A percentile compares a stretch with the other conserved stretches of the same genome.
Conservation (phyloP, 2,113 vertebrate species). For the Mus spicilegus region DNA sequence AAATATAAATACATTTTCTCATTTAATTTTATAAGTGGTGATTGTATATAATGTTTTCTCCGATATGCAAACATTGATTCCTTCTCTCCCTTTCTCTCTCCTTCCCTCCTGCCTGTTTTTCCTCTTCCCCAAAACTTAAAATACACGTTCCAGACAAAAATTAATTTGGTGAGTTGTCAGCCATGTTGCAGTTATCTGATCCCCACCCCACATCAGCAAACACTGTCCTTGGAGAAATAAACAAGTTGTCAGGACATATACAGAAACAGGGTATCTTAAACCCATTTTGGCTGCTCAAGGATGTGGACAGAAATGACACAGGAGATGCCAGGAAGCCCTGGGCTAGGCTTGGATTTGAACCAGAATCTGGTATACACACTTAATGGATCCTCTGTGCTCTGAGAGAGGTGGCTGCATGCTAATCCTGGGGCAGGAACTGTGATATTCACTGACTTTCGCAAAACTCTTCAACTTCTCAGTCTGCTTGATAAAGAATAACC, state of each 20-base stretch:
- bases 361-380: slow-evolving; percentile 23
- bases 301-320: slow-evolving; percentile 34
- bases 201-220: background rate
- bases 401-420: background rate
- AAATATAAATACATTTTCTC: background rate
- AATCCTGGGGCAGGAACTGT: background rate
- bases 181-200: background rate
- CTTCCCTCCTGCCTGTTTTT: too few relatives aligned
- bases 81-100: background rate
- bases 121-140: background rate
- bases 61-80: background rate
- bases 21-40: background rate
- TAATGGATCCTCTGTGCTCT: background rate
- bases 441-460: background rate
- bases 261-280: background rate
- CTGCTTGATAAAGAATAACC: slow-evolving; percentile 25
- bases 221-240: background rate
- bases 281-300: background rate
- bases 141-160: background rate
- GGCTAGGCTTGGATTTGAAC: slow-evolving; percentile 10
- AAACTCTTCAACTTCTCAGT: slow-evolving; percentile 10
- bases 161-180: background rate
- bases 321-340: background rate
- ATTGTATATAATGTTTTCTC: slow-evolving; percentile 40
- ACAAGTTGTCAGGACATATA: background rate